phyloP scores from a whole-genome alignment of 1,140 invertebrate species.

The Hypsibius dujardini region DNA sequence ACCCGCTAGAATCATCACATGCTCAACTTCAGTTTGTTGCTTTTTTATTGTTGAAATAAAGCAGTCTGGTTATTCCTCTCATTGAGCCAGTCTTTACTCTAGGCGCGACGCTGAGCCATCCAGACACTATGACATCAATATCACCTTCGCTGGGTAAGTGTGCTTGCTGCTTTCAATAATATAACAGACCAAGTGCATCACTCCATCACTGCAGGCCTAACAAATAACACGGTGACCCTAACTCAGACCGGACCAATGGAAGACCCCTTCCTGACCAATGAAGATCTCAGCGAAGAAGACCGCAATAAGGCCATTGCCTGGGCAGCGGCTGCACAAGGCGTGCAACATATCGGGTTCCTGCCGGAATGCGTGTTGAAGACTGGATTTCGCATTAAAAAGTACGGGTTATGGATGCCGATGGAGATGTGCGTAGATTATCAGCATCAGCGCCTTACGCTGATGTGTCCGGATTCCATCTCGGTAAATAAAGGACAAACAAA shows the following conservation, averaged over 20 bases:
- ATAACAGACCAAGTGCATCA: too few species aligned
- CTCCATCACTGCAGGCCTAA: too few species aligned
- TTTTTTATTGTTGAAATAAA: too few species aligned
- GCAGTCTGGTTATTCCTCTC: too few species aligned
- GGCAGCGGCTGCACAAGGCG: not conserved
- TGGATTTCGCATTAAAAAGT: not conserved
- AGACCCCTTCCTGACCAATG: not conserved
- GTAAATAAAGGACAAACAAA: not conserved
- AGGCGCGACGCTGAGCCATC: too few species aligned
- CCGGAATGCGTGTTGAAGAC: not conserved
- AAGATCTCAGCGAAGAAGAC: conserved; percentile 4
- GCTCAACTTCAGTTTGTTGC: too few species aligned
- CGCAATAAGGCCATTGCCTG: not conserved
- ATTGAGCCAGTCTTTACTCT: too few species aligned
- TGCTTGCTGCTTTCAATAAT: too few species aligned
- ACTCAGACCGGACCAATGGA: not conserved
- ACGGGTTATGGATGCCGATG: not conserved
- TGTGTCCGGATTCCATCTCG: not conserved
- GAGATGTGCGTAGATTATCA: not conserved
- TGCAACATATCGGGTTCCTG: not conserved
- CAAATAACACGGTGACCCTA: too few species aligned
- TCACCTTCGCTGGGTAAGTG: too few species aligned
- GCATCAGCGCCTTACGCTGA: not conserved
- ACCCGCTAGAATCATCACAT: too few species aligned
- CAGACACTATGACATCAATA: too few species aligned